These are phyloP conservation scores for Melinopterus prodromus DNA, from an alignment of 2,888 invertebrate genomes.

Conservation along the genomic window DNA sequence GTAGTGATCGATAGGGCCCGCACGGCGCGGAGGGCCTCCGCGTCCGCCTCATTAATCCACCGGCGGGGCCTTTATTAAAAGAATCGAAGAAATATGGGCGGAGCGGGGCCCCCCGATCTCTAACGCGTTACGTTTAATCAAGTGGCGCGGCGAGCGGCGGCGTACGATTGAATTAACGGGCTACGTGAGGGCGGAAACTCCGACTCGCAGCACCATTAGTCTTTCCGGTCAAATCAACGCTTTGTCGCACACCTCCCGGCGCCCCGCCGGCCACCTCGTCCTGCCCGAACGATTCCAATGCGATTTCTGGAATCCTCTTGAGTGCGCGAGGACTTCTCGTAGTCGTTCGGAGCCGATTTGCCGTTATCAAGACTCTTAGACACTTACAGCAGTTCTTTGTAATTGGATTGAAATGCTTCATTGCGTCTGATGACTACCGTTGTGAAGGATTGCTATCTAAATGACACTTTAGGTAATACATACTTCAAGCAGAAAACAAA, in stretches of 20 bases:
- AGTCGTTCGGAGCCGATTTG: not conserved
- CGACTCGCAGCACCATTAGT: constrained; percentile 58
- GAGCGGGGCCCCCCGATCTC: constrained; percentile 53
- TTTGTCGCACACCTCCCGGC: constrained; percentile 56
- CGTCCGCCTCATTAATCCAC: constrained; percentile 60
- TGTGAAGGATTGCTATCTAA: no score
- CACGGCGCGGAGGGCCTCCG: constrained; percentile 48
- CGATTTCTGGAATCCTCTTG: constrained; percentile 6
- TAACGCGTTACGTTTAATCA: constrained; percentile 57
- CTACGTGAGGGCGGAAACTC: constrained; percentile 58
- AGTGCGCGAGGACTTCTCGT: not conserved
- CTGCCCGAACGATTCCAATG: constrained; percentile 15
- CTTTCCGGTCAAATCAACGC: constrained; percentile 58
- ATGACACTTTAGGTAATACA: no score
- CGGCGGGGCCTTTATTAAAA: constrained; percentile 61
- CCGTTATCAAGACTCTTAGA: constrained; percentile 5
- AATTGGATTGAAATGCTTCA: not conserved
- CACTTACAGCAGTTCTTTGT: not conserved
- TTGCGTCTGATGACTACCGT: not conserved
- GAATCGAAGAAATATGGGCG: constrained; percentile 64
- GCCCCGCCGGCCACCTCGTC: constrained; percentile 38
- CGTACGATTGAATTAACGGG: constrained; percentile 58
- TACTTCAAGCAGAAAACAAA: no score
- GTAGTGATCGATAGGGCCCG: constrained; percentile 57
- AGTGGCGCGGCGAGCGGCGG: constrained; percentile 48